Base-by-base conservation (phyloP, 2,113 vertebrate genomes). In the Oreochromis spilurus region DNA sequence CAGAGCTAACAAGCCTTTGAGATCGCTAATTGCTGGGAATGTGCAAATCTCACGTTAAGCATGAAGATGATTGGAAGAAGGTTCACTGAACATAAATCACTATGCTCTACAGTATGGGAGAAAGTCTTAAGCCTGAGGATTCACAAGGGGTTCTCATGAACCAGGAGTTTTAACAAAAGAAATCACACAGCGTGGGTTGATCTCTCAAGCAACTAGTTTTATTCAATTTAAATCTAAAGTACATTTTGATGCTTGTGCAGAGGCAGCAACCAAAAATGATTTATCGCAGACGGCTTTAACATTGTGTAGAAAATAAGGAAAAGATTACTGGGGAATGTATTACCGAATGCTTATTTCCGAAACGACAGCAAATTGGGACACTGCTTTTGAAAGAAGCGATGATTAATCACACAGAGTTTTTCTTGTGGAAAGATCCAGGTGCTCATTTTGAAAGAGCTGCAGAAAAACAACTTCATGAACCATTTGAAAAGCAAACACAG, bases 401-500 rank as follows among this genome's bases (percentile, higher is more conserved):
- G 84, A 92, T 86, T 83, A 92, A 87, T 90, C 84, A 83, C 84
- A 34, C 79, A 26, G 36, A 19, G n/a, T 83, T 77, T 85, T 91
- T 88, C 86, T 90, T 62, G 55, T 24, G 6, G 81, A 86, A 88
- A 81, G 70, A 85, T 81, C 84, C 93, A 94, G 92, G 84, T 94
- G 92, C 90, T 86, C 62, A 2, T 78, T 92, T 79, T 83, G 70
- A 79, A 36, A 67, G 81, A 88, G 79, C 85, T 54, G 11, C 62
- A 84, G 87, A 81, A 85, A 89, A 93, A 92, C 82, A 90, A 89
- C 89, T 91, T 92, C 88, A 91, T 82, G 90, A 95, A 24, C 91
- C 88, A 93, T 93, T 95, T 92, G 84, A 91, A 91, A 94, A 92
- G 82, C 84, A 95, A 95, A 94, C 88, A 89, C 84, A 77, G 70